Evolutionary conservation across 2,888 invertebrate genomes (phyloP), one percentile per base, ranked within the genome.

Genomic region (Megalurothrips usitatus): DNA sequence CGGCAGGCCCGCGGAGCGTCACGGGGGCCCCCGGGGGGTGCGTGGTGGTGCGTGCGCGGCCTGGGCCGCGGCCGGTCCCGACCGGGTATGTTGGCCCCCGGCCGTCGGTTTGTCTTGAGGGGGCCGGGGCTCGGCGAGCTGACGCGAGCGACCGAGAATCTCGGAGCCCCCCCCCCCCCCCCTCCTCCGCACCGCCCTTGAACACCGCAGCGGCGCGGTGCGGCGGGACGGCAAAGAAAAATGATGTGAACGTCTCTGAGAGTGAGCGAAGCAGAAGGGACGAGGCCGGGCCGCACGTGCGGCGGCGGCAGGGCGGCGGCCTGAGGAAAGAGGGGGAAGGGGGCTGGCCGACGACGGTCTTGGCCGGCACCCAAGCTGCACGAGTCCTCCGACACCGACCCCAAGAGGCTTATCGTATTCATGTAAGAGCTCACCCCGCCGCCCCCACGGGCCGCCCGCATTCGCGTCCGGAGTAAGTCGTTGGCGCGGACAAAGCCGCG

Each of bases 401-500:
- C 68, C 68, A 75, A 75, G 68, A 75, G 68, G 68, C 68, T 75
- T 75, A 75, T 75, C 68, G 68, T 75, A 75, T 75, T 75, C 68
- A 75, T 75, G 68, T 75, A 75, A 75, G 68, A 75, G n/a, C 68
- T n/a, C 23, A 2, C 34, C 58, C 58, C n/a, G 58, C 58, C 10
- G 19, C 58, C 6, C 19, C 58, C 58, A 19, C 14, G 52, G 19
- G 14, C 58, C 10, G 17, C 58, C 34, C 34, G 34, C 34, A 43
- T 43, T 17, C 58, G 58, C 58, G 58, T 52, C 52, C 12, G 52
- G 52, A 52, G 19, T 58, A 58, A 58, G n/a, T 4, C n/a, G 58
- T 58, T 58, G 34, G 34, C 34, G 34, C 34, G 34, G 34, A 43
- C 34, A 43, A 43, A 43, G 34, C 34, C 34, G 34, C 34, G 34